Base-by-base conservation (phyloP, 2,797 vertebrate species). In the Craterocephalus amniculus region DNA sequence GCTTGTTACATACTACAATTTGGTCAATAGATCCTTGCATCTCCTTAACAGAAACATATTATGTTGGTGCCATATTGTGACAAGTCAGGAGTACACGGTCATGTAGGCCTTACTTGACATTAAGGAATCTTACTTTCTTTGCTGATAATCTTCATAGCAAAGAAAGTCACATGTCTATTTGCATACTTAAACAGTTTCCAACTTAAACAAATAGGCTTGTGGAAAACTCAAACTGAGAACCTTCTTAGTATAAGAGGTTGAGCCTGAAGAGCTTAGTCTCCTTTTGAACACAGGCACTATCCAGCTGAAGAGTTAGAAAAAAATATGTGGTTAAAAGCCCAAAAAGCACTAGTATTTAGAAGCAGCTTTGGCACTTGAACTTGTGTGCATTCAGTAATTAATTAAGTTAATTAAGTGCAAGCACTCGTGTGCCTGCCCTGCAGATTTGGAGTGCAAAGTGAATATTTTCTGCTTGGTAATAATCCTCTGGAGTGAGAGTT, bases 351-450 rank as follows among this genome's bases (percentile, higher is more conserved):
- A 56, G 74, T 72, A 62, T 59, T 66, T 74, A 57, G 29, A 67
- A 58, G 60, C 63, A 61, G 58, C 71, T 43, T 49, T 67, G 43
- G 65, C 52, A 63, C 76, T 85, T 84, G 63, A 85, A 86, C 79
- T 77, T 71, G 58, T 70, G 74, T 67, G 78, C 63, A 79, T 79
- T 67, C 40, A 51, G 80, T 78, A 82, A 83, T 86, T 80, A 84
- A 89, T 81, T 72, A 83, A 76, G 78, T 84, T 78, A 86, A 88
- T 89, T 70, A 88, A 88, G 79, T 79, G 70, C 72, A 32, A 66
- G 75, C 77, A 73, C 78, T 85, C 14, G 0, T 78, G 78, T 67
- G 72, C 63, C 74, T 69, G 85, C 57, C 74, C 79, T 58, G 54
- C 35, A 7, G 65, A 70, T 79, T 80, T 66, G 67, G 58, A 78